Evolutionary conservation across 2,797 vertebrate species (phyloP).

Genomic region (Gymnoscopelus braueri): DNA sequence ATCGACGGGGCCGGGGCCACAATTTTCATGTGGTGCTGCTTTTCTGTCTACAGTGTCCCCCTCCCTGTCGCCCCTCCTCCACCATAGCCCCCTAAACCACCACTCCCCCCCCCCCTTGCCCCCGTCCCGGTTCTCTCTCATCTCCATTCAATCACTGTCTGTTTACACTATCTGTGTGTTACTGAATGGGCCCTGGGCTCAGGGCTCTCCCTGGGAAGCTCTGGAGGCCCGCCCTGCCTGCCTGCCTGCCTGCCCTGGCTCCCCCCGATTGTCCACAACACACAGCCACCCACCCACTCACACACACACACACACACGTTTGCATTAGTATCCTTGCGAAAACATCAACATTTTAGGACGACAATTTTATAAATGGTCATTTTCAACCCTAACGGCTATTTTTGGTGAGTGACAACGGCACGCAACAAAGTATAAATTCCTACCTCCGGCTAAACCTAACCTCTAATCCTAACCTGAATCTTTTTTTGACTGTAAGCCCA

Average conservation of each 20-base stretch:
- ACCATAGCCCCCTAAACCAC: slow-evolving; percentile 22
- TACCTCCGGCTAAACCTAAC: too few species aligned
- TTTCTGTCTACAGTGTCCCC: slow-evolving; percentile 56
- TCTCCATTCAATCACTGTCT: slow-evolving; percentile 84
- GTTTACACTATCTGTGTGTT: slow-evolving; percentile 81
- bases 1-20: slow-evolving; percentile 36
- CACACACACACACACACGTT: not conserved
- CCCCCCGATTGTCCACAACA: slow-evolving; percentile 24
- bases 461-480: too few species aligned
- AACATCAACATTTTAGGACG: too few species aligned
- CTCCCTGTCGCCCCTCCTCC: slow-evolving; percentile 55
- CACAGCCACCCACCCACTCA: not conserved
- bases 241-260: slow-evolving; percentile 38
- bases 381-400: too few species aligned
- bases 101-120: slow-evolving; percentile 67
- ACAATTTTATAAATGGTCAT: too few species aligned
- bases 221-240: slow-evolving; percentile 56
- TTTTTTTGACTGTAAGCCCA: too few species aligned
- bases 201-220: slow-evolving; percentile 79
- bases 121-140: slow-evolving; percentile 71
- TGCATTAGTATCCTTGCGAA: too few species aligned
- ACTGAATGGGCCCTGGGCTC: slow-evolving; percentile 76
- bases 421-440: too few species aligned
- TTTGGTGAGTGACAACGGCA: too few species aligned
- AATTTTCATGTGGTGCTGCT: slow-evolving; percentile 69